Percentiles rank a stretch among this genome's conserved stretches.
Evolutionary conservation across 2,113 vertebrate species (phyloP).

Genomic region (Aplodontia rufa): DNA sequence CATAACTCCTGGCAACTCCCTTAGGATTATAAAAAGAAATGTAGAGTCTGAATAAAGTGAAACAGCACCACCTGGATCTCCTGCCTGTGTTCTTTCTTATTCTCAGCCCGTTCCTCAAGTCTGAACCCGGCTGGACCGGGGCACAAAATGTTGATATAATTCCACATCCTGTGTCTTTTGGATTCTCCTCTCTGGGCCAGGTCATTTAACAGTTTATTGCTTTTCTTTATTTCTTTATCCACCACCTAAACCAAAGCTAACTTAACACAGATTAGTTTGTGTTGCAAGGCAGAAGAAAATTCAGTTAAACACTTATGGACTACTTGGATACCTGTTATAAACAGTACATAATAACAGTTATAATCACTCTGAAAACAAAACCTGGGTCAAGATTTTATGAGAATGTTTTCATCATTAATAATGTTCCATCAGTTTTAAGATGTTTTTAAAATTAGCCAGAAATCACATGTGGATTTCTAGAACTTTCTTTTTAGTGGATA

Average conservation of each 20-base stretch:
- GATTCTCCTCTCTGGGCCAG: slow-evolving; percentile 6
- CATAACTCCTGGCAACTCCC: no score
- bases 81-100: no score
- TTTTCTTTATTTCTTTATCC: neutral
- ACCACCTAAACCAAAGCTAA: neutral
- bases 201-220: neutral
- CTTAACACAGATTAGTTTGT: neutral
- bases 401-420: slow-evolving; percentile 28
- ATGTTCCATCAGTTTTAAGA: slow-evolving; percentile 1
- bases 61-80: no score
- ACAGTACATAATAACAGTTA: no score
- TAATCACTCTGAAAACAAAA: slow-evolving; percentile 42
- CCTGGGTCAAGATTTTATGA: neutral
- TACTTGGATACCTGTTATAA: slow-evolving; percentile 27
- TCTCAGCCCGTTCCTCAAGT: no score
- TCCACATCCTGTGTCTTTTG: neutral
- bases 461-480: neutral
- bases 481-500: slow-evolving; percentile 29
- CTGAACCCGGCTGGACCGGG: no score
- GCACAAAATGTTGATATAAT: neutral
- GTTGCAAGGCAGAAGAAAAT: slow-evolving; percentile 16
- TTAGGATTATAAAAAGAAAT: no score
- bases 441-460: slow-evolving; percentile 18
- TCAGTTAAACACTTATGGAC: neutral
- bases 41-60: no score